Conservation (phyloP, 53 echinoderm and acorn worm genomes). For the Henricia sp. region DNA sequence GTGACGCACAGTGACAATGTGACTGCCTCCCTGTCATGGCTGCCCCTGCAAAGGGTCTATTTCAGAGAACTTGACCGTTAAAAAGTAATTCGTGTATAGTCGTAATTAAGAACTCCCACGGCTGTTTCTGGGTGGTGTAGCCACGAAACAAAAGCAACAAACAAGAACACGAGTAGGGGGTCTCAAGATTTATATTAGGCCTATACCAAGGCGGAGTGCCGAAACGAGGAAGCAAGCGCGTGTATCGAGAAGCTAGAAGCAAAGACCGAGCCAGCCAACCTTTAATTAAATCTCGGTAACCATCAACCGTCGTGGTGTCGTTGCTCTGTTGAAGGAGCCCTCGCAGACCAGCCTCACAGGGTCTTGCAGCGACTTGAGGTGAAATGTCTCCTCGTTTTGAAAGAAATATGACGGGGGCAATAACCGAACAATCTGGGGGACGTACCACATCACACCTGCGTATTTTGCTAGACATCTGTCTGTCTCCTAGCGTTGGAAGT, state of each 20-base stretch:
- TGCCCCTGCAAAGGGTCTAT: too few relatives aligned
- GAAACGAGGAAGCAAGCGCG: background rate
- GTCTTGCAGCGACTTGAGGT: background rate
- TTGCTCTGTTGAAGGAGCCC: background rate
- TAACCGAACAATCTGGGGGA: background rate
- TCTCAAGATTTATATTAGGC: too few relatives aligned
- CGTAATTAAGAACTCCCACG: too few relatives aligned
- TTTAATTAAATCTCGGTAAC: background rate
- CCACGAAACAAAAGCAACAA: too few relatives aligned
- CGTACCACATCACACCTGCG: background rate
- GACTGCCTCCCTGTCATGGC: too few relatives aligned
- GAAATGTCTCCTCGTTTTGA: background rate
- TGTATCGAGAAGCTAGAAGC: background rate
- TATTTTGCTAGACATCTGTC: background rate
- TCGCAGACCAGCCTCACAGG: background rate
- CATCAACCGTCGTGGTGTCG: background rate
- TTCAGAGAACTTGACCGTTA: too few relatives aligned
- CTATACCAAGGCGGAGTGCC: too few relatives aligned
- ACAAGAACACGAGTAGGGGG: too few relatives aligned
- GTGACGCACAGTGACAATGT: too few relatives aligned
- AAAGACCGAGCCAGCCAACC: background rate
- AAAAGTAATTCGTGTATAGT: too few relatives aligned
- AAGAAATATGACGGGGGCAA: constrained; percentile 23
- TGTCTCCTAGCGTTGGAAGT: constrained; percentile 25
- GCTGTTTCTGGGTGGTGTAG: too few relatives aligned